Percentiles rank a stretch among this genome's conserved stretches.
These are phyloP conservation scores for Oceanodroma leucorhoa DNA, from an alignment of 2,797 vertebrate species.

Conservation along the genomic window DNA sequence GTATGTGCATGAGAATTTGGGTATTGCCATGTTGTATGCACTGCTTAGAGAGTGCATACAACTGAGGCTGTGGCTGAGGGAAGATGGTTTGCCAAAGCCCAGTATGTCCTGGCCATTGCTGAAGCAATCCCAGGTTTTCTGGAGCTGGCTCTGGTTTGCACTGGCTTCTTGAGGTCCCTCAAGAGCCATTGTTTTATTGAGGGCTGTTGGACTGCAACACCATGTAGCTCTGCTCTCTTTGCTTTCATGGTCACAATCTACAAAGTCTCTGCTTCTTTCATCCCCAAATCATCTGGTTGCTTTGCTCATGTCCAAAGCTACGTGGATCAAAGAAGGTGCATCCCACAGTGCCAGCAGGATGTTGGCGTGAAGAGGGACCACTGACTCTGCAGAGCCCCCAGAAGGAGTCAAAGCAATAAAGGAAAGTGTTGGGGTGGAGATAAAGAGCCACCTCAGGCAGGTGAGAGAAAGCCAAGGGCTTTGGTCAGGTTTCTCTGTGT, in stretches of 20 bases:
- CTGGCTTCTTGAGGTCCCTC: not conserved
- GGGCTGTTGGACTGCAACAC: not conserved
- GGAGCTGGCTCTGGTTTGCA: not conserved
- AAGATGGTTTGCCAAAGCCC: not conserved
- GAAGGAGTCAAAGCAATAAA: not conserved
- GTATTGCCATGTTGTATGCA: rapidly evolving
- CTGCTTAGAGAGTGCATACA: too few relatives aligned
- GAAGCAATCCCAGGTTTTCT: not conserved
- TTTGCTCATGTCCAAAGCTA: not conserved
- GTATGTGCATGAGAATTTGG: not conserved
- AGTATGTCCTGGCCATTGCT: not conserved
- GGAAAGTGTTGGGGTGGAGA: not conserved
- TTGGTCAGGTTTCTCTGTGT: not conserved
- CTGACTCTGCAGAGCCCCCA: not conserved
- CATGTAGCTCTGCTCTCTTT: not conserved
- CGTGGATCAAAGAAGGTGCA: not conserved
- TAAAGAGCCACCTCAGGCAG: not conserved
- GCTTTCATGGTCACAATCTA: rapidly evolving
- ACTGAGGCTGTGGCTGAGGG: not conserved
- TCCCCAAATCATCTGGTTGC: not conserved
- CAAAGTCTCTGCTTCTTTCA: not conserved
- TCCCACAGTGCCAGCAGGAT: not conserved
- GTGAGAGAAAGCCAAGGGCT: not conserved
- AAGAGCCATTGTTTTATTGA: not conserved
- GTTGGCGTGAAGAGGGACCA: not conserved